These are phyloP conservation scores for Chunga burmeisteri DNA, from an alignment of 2,113 vertebrate genomes.

Conservation along the genomic window DNA sequence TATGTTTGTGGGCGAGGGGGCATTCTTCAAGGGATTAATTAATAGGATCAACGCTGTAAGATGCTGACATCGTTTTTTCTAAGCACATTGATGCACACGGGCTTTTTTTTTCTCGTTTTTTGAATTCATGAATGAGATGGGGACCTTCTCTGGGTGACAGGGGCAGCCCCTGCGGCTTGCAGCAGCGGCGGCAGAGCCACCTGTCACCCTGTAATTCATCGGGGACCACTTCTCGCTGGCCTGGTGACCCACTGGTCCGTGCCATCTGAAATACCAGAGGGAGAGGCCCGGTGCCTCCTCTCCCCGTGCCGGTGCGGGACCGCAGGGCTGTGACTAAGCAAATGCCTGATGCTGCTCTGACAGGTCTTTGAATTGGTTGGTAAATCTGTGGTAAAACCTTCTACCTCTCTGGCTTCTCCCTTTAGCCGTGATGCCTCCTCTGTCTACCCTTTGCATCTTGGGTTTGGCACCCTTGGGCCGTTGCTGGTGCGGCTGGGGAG, in stretches of 20 bases:
- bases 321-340: not conserved
- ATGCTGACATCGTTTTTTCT: slow-evolving; percentile 26
- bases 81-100: not conserved
- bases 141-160: not conserved
- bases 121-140: slow-evolving; percentile 3
- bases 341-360: not conserved
- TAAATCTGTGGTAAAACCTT: not conserved
- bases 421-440: not conserved
- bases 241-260: slow-evolving; percentile 1
- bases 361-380: not conserved
- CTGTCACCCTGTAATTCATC: not conserved
- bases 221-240: not conserved
- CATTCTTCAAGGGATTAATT: slow-evolving; percentile 52
- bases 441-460: not conserved
- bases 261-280: not conserved
- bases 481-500: not conserved
- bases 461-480: not conserved
- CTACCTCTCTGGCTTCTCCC: not conserved
- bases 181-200: not conserved
- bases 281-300: not conserved
- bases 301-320: not conserved
- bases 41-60: slow-evolving; percentile 19
- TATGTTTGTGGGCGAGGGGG: slow-evolving; percentile 18
- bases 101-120: not conserved
- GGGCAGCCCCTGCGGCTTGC: not conserved